Evolutionary conservation across 2,888 invertebrate species (phyloP), one percentile per base, ranked within the genome.

Genomic region (Seira ritae): DNA sequence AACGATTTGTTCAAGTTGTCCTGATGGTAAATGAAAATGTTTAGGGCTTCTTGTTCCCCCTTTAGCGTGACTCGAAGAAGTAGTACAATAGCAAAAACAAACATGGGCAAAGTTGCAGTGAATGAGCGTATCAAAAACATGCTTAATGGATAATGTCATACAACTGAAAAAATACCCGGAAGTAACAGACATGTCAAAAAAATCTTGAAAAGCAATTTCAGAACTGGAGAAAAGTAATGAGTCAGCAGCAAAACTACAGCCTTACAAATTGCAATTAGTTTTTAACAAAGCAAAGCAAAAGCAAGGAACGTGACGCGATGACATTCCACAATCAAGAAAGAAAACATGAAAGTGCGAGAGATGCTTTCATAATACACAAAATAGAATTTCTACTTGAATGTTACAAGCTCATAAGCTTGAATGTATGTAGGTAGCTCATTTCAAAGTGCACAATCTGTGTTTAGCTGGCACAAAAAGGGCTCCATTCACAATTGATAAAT

Each of bases 401-500:
- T 2, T 31, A n/a, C 31, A 31, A 31, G 31, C 8, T 4, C 31
- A 4, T 31, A n/a, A n/a, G 31, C 31, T 31, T 31, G n/a, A n/a
- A 31, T 31, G 31, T 8, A 31, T 31, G 31, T 31, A n/a, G n/a
- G n/a, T n/a, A n/a, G n/a, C 31, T 31, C 31, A 31, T 4, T 31
- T n/a, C 50, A 12, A 8, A 3, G 50, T n/a, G 50, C 50, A 50
- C 50, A 50, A 50, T 50, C 65, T 65, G 19, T 19, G 12, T 22
- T 6, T 55, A 10, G 46, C 60, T 3, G n/a, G 19, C 15, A 17
- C 17, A 69, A 69, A 69, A 69, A 77, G 68, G 62, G 31, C 69
- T 68, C 68, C 37, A 46, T 70, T 70, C 17, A 12, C 46, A n/a
- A 67, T 37, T 78, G 78, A 78, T 78, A 72, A 78, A 78, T 78